A percentile compares a stretch with the other conserved stretches of the same genome.
Conservation (phyloP, 2,113 vertebrate genomes). For the Dicerorhinus sumatrensis region DNA sequence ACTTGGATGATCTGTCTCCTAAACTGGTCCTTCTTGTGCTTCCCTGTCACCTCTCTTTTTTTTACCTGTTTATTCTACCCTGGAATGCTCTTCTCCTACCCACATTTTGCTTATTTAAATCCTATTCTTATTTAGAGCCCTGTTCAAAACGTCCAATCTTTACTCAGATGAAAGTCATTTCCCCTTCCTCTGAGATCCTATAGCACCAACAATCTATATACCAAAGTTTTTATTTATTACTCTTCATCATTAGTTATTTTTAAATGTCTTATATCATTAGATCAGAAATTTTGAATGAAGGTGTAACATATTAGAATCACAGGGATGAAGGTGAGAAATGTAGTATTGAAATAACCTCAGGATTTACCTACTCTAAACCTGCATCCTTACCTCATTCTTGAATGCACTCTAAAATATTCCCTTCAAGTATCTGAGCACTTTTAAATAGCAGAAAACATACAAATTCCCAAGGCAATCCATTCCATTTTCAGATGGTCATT, state of each 20-base stretch:
- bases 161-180: neutral
- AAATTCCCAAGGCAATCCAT: slow-evolving; percentile 12
- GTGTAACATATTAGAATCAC: neutral
- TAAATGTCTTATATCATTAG: neutral
- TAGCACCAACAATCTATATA: neutral
- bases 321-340: neutral
- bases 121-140: neutral
- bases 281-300: slow-evolving; percentile 5
- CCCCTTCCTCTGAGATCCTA: neutral
- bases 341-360: neutral
- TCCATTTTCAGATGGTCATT: neutral
- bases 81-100: neutral
- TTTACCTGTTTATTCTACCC: neutral
- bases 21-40: neutral
- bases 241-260: slow-evolving; percentile 23
- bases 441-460: slow-evolving; percentile 30
- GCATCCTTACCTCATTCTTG: neutral
- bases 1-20: neutral
- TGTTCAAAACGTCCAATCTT: slow-evolving; percentile 1
- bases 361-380: neutral
- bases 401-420: slow-evolving; percentile 41
- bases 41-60: neutral
- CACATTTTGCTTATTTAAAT: neutral
- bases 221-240: neutral
- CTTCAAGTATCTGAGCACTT: neutral